Base-by-base conservation (phyloP, 2,797 vertebrate genomes). In the Vireo griseus region DNA sequence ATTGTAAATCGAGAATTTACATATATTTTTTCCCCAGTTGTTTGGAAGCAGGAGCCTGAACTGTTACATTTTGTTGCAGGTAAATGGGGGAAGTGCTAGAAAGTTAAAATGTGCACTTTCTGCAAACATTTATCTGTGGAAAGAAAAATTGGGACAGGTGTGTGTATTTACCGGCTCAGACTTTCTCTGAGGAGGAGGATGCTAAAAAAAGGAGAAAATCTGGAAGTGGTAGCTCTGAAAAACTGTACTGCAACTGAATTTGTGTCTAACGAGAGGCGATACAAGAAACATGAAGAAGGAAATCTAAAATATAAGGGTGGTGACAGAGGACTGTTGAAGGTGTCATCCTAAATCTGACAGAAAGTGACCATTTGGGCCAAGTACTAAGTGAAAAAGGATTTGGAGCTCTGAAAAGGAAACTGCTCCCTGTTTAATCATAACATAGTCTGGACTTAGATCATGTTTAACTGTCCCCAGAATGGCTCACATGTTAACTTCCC, bases 401-500 rank as follows among this genome's bases (percentile, higher is more conserved):
- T 90, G 50, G 29, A 72, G 6, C 3, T 25, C 11, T 42, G 39
- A 62, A 48, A 72, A 76, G 14, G 62, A 69, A 84, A 48, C 25
- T 29, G 5, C 3, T 80, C 21, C 11, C 10, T 29, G 1, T 67
- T 58, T 71, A 33, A 77, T 29, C 4, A 6, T 20, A 52, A 68
- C 17, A 6, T 24, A 20, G 2, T 25, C 13, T 22, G n/a, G 29
- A 40, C 2, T 40, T 65, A 12, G 5, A 42, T n/a, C 35, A 22
- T 48, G 4, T 52, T 47, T 62, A 73, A 42, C 12, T 3, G 0
- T 67, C 14, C 31, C 19, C 13, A 9, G 18, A 93, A 50, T 6
- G 7, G 5, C 3, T 66, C 28, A 47, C 0, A 0, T 39, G 3
- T 57, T 67, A 71, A 35, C 18, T 74, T 71, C 33, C 15, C 35